phyloP scores from a whole-genome alignment of 2,888 invertebrate species.

The Bhutanitis thaidina region DNA sequence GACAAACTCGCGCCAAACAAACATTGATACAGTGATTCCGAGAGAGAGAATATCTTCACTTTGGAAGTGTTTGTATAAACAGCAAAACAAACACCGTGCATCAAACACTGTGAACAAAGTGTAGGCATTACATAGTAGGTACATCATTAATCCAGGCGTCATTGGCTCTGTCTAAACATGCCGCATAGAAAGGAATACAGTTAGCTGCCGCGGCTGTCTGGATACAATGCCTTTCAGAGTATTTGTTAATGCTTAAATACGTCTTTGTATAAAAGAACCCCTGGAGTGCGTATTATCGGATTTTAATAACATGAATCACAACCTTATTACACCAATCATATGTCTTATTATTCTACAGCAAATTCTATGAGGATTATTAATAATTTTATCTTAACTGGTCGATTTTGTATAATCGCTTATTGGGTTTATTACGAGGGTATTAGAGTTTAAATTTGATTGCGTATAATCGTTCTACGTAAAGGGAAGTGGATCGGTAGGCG shows the following conservation, averaged over 20 bases:
- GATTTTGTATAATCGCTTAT: slow-evolving; percentile 3
- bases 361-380: neutral
- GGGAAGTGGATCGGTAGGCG: slow-evolving; percentile 61
- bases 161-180: slow-evolving; percentile 58
- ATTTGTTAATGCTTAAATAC: slow-evolving; percentile 59
- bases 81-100: slow-evolving; percentile 34
- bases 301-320: neutral
- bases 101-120: slow-evolving; percentile 31
- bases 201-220: slow-evolving; percentile 39
- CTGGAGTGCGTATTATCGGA: slow-evolving; percentile 39
- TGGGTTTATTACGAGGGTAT: slow-evolving; percentile 17
- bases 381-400: neutral
- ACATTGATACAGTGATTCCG: slow-evolving; percentile 20
- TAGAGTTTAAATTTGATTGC: slow-evolving; percentile 36
- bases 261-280: slow-evolving; percentile 51
- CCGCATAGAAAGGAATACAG: slow-evolving; percentile 48
- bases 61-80: slow-evolving; percentile 40
- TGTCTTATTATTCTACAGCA: slow-evolving; percentile 4
- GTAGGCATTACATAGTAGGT: slow-evolving; percentile 17
- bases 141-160: slow-evolving; percentile 60
- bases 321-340: slow-evolving; percentile 7
- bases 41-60: slow-evolving; percentile 16
- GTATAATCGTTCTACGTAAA: slow-evolving; percentile 28
- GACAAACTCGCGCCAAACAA: slow-evolving; percentile 16
- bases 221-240: slow-evolving; percentile 59